Evolutionary conservation across 2,888 invertebrate species (phyloP), one percentile per base, ranked within the genome.

Genomic region (Meganola albula): DNA sequence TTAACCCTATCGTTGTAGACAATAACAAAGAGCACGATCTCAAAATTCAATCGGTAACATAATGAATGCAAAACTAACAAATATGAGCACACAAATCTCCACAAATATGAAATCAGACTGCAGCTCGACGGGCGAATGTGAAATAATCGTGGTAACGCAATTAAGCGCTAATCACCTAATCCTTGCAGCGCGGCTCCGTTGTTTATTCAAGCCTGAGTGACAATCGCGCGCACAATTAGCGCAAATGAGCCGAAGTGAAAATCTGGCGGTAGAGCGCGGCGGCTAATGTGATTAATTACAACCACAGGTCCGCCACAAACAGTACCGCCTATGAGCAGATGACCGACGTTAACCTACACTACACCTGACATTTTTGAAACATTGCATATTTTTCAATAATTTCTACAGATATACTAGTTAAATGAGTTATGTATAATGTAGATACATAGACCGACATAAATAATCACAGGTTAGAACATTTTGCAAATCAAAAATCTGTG

Each of bases 161-260:
- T 85, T 85, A 84, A 60, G 73, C 73, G 70, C 74, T 85, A 85
- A 85, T 85, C 83, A 83, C 78, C 83, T 85, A 85, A 85, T 84
- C 84, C 85, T 84, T 78, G 82, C 77, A 59, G 72, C 72, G 72
- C 71, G 63, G 76, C 72, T 71, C 74, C 74, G 79, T 83, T 84
- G 85, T 84, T 85, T 84, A 84, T 84, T 84, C 80, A 83, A 75
- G 74, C 79, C 83, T 78, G 84, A 84, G 84, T 84, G 85, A 85
- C 85, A 85, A 83, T 84, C 78, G 76, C 78, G 83, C 75, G 76
- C 73, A 76, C 84, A 84, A 85, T 85, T 84, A 85, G 78, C 76
- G 76, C 80, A 84, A 85, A 84, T 85, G 84, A 85, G 84, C 78
- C 82, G 82, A 77, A 82, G 82, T 75, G 82, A 79, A 84, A 85